Evolutionary conservation across 2,888 invertebrate species (phyloP), one percentile per base, ranked within the genome.

Genomic region (Sthenelais limicola): DNA sequence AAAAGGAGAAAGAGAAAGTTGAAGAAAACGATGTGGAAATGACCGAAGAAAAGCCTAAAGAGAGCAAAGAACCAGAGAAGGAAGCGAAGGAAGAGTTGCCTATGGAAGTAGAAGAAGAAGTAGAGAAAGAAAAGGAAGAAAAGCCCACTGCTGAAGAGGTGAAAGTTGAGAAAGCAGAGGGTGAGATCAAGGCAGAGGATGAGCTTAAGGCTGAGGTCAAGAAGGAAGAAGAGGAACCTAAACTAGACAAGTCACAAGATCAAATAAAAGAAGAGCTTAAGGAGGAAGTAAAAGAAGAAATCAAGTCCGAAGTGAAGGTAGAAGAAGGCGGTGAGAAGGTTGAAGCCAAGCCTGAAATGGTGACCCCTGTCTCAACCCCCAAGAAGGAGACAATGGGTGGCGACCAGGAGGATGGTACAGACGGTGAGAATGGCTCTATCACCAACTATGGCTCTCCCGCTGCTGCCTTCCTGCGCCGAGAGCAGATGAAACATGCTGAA

Each of bases 11-110:
- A 28, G 21, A 2, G 3, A 30, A 38, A 28, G 70, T 47, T 28
- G 54, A 54, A 30, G 72, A 72, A n/a, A n/a, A n/a, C n/a, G n/a
- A n/a, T n/a, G n/a, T n/a, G n/a, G n/a, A n/a, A n/a, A n/a, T 28
- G 71, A 75, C 56, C n/a, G 28, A 71, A 28, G 67, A 54, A 7
- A 38, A 70, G 47, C 58, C 54, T 49, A 56, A 43, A 51, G 52
- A 66, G n/a, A 21, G 26, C 15, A 28, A 32, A 28, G 24, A 38
- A 15, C 49, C 48, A 32, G 2, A 30, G 33, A 54, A 72, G 18
- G 49, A 66, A 30, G 21, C 35, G 7, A 26, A 26, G 32, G 18
- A 21, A 32, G 66, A 66, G n/a, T 18, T 38, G 24, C 21, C 18
- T 12, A 35, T 35, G n/a, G 35, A 49, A 49, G 30, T 12, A 28